Percentiles rank a stretch among this genome's conserved stretches.
These are phyloP conservation scores for Caenorhabditis sp. DNA, from an alignment of 2,888 invertebrate species.

Conservation along the genomic window DNA sequence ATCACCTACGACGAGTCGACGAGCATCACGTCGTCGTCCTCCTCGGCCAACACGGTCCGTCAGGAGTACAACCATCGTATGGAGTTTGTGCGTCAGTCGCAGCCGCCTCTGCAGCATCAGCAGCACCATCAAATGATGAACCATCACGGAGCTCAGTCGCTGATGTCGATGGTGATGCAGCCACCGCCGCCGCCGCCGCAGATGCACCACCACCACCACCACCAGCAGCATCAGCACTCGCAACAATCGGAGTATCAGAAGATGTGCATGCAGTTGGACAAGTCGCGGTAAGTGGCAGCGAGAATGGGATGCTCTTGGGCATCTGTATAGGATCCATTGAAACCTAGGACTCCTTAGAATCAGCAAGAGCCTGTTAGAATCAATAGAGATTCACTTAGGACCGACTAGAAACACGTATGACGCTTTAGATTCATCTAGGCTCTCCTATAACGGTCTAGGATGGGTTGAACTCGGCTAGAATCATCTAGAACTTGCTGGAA, in stretches of 20 bases:
- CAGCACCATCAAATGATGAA: background rate
- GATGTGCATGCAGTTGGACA: slow-evolving; percentile 44
- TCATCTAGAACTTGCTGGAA: background rate
- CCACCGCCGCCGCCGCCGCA: background rate
- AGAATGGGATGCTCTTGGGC: no score
- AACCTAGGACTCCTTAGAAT: no score
- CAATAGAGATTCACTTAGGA: no score
- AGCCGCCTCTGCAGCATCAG: background rate
- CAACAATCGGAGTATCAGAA: slow-evolving; percentile 44
- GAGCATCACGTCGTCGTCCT: background rate
- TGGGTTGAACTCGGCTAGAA: background rate
- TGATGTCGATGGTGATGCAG: slow-evolving; percentile 1
- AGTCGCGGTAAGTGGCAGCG: slow-evolving; percentile 25
- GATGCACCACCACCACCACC: background rate
- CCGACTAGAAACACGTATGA: no score
- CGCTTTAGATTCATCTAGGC: no score
- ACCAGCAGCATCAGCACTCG: background rate
- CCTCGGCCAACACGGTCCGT: background rate
- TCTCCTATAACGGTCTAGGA: no score
- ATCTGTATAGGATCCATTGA: no score
- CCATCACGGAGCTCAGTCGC: background rate
- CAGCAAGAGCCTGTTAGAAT: no score
- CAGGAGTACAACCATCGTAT: background rate
- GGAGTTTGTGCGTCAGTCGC: background rate
- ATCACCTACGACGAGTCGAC: slow-evolving; percentile 19